Evolutionary conservation across 1,140 invertebrate genomes (phyloP).

Genomic region (Hypsibius dujardini): DNA sequence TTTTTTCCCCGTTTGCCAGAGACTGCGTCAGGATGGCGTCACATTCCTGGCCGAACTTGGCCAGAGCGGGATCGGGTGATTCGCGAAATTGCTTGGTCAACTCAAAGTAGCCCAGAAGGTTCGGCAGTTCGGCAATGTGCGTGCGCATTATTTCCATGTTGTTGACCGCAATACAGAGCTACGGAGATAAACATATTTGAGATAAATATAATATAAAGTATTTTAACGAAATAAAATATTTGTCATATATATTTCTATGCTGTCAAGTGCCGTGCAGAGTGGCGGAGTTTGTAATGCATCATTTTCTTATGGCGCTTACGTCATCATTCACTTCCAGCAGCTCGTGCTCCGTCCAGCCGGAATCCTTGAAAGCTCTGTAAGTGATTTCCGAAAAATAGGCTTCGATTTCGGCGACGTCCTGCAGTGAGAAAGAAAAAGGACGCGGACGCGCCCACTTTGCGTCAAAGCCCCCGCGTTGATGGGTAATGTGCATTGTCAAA

Average conservation of each 20-base stretch:
- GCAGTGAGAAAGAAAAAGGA: neutral
- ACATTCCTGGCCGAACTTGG: neutral
- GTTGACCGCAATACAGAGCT: conserved; percentile 1
- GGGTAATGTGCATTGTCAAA: no score
- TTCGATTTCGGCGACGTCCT: neutral
- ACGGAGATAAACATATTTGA: no score
- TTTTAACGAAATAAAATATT: no score
- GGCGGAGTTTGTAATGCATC: no score
- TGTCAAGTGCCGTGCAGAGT: no score
- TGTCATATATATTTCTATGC: no score
- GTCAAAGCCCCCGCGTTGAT: no score
- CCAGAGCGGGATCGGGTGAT: neutral
- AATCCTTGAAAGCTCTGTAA: conserved; percentile 12
- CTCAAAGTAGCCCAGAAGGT: neutral
- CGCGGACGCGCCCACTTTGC: no score
- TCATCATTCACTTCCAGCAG: conserved; percentile 15
- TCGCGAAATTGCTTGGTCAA: neutral
- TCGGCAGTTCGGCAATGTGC: neutral
- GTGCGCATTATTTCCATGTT: neutral
- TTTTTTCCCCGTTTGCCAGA: conserved; percentile 2
- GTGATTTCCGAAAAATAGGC: conserved; percentile 9
- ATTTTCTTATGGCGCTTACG: no score
- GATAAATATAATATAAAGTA: no score
- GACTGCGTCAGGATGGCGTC: neutral
- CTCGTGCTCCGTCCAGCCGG: conserved; percentile 5